Conservation (phyloP, 37 sponge, comb jelly and placozoan species). For the Halichondria panicea region DNA sequence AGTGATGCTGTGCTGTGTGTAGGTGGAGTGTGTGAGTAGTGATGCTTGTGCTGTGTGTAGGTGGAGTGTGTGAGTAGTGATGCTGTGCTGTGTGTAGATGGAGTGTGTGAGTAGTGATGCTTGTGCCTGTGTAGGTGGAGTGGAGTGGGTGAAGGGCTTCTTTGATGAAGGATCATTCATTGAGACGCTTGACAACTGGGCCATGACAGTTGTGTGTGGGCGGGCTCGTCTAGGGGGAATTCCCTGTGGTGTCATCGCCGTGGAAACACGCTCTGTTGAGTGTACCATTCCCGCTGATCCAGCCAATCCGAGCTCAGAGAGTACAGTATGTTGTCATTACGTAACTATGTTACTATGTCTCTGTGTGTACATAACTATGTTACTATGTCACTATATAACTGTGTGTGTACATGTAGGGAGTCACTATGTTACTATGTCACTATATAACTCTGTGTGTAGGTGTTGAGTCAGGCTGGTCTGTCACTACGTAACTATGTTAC, state of each 20-base stretch:
- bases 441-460: too few relatives aligned
- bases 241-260: slow-evolving; percentile 97
- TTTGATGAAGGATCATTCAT: slow-evolving; percentile 91
- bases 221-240: slow-evolving; percentile 97
- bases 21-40: background rate
- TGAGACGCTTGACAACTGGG: slow-evolving; percentile 90
- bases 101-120: background rate
- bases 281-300: slow-evolving; percentile 92
- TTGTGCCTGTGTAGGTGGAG: slow-evolving; percentile 18
- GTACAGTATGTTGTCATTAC: slow-evolving; percentile 74
- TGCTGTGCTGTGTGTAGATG: background rate
- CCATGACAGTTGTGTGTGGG: slow-evolving; percentile 95
- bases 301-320: slow-evolving; percentile 91
- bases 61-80: too few relatives aligned
- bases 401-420: too few relatives aligned
- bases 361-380: too few relatives aligned
- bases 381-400: too few relatives aligned
- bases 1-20: too few relatives aligned
- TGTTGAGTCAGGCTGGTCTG: too few relatives aligned
- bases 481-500: too few relatives aligned
- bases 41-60: background rate
- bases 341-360: too few relatives aligned
- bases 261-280: slow-evolving; percentile 93
- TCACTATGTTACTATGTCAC: too few relatives aligned
- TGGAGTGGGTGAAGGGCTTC: slow-evolving; percentile 87